Evolutionary conservation across 2,888 invertebrate species (phyloP), one percentile per base, ranked within the genome.

Genomic region (Crocallis elinguaria): DNA sequence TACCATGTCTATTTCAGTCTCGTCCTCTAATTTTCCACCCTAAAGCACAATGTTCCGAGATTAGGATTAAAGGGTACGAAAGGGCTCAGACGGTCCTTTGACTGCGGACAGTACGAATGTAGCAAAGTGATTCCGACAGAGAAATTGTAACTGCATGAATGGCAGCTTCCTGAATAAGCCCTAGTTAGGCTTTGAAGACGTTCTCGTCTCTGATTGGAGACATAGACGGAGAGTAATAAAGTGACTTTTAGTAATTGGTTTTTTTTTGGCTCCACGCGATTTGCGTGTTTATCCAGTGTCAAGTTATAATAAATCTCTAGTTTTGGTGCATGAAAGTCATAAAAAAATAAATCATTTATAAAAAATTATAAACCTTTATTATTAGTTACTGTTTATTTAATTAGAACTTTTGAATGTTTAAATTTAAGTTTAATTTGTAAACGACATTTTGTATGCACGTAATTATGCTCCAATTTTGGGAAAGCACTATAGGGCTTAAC

Each of bases 141-240:
- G n/a, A 30, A 36, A 39, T 36, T 41, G 49, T 44, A 43, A 42
- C 32, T 17, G 37, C 42, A 37, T 45, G 36, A 49, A 53, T 49
- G 35, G 41, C 16, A 21, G 27, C n/a, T 35, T 35, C 9, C 27
- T 51, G 55, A 59, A 59, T 51, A 52, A 49, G 36, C 13, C n/a
- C 49, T 60, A 49, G 30, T 56, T 59, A 56, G 23, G 16, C 51
- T 54, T 49, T 42, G 17, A 14, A 6, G 38, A 27, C 11, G 38
- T 25, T 46, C 29, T 42, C 32, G 16, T 50, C 29, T 37, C 27
- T 57, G 46, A 46, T 46, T 49, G 45, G 19, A 37, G 17, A 14
- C 19, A 19, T 25, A n/a, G 25, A 25, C 9, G 25, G 7, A 9
- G 25, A 1, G 23, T 6, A 36, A 9, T 36, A 11, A 36, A 19